A percentile compares a stretch with the other conserved stretches of the same genome.
Evolutionary conservation across 2,113 vertebrate genomes (phyloP).

Genomic region (Sorex araneus): DNA sequence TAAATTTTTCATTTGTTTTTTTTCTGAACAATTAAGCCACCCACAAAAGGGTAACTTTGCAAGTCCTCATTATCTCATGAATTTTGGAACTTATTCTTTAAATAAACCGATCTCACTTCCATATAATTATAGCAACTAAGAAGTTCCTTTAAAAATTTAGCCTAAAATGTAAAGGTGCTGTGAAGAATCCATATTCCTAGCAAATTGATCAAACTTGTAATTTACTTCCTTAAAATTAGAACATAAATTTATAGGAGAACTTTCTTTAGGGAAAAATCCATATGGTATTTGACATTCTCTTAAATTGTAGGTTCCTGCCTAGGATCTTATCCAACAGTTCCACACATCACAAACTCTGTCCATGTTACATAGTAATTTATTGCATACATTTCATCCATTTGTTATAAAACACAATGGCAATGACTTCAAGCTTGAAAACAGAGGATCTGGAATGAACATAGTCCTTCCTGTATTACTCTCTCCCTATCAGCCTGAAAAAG

Average conservation of each 20-base stretch:
- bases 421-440: conserved; percentile 29
- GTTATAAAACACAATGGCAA: conserved; percentile 72
- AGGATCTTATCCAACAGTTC: conserved; percentile 66
- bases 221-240: conserved; percentile 53
- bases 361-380: conserved; percentile 71
- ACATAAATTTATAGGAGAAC: conserved; percentile 3
- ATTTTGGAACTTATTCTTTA: conserved; percentile 78
- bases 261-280: neutral
- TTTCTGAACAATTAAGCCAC: conserved; percentile 78
- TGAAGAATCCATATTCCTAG: neutral
- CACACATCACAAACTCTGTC: conserved; percentile 55
- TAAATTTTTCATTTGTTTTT: conserved; percentile 75
- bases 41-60: conserved; percentile 75
- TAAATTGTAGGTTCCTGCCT: conserved; percentile 71
- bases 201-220: neutral
- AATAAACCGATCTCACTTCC: conserved; percentile 80
- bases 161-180: conserved; percentile 50
- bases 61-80: conserved; percentile 75
- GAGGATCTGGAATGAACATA: conserved; percentile 26
- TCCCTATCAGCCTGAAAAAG: conserved; percentile 47
- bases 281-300: neutral
- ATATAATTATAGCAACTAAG: conserved; percentile 74
- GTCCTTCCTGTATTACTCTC: conserved; percentile 73
- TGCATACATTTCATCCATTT: conserved; percentile 61
- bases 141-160: conserved; percentile 28